A percentile compares a stretch with the other conserved stretches of the same genome.
These are phyloP conservation scores for Thalassophryne amazonica DNA, from an alignment of 2,797 vertebrate genomes.

Conservation along the genomic window DNA sequence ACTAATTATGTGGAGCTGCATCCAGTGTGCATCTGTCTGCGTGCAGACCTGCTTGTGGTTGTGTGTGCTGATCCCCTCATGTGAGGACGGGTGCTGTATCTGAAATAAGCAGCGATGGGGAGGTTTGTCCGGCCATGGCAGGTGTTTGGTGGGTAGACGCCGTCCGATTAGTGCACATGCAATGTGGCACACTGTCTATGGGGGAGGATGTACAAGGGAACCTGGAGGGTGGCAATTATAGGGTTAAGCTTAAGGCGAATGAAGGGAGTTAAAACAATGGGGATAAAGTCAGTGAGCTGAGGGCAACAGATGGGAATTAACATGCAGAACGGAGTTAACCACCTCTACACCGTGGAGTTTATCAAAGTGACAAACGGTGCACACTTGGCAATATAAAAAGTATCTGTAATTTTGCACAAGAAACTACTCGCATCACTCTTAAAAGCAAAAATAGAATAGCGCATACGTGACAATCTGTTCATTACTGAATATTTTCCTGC, in stretches of 20 bases:
- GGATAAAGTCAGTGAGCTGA: conserved; percentile 73
- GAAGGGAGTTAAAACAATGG: conserved; percentile 78
- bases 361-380: too few species aligned
- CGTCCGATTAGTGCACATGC: conserved; percentile 70
- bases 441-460: too few species aligned
- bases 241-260: conserved; percentile 74
- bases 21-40: conserved; percentile 43
- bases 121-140: conserved; percentile 58
- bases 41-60: conserved; percentile 20
- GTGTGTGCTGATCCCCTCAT: conserved; percentile 43
- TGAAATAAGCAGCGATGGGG: conserved; percentile 48
- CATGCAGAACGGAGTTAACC: conserved; percentile 57
- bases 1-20: conserved; percentile 50
- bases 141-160: conserved; percentile 76
- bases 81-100: conserved; percentile 35
- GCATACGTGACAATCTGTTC: too few species aligned
- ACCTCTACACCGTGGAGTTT: conserved; percentile 54
- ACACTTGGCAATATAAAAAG: too few species aligned
- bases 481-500: too few species aligned
- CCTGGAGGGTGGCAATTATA: conserved; percentile 75
- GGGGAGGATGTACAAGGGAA: conserved; percentile 58
- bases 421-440: too few species aligned
- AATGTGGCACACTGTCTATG: conserved; percentile 71
- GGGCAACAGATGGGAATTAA: conserved; percentile 79
- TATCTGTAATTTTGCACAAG: too few species aligned